Base-by-base conservation (phyloP, 2,797 vertebrate genomes). In the Gila robusta region DNA sequence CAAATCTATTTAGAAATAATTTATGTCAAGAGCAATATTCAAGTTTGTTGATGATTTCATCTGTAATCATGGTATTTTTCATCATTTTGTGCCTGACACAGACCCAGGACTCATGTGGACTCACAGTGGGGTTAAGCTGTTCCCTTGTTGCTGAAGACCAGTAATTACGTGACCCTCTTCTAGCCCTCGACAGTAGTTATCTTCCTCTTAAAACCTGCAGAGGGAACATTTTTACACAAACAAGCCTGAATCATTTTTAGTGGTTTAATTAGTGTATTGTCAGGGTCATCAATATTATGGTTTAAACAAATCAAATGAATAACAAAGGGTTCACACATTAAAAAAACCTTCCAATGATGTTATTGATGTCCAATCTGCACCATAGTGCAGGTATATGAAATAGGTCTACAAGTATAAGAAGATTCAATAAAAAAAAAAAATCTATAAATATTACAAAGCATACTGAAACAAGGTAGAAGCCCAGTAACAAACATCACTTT, bases 111-210 rank as follows among this genome's bases (percentile, higher is more conserved):
- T 64, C 82, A 62, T 32, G 71, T 54, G 35, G 28, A 32, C 28
- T 32, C 28, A 82, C 67, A 49, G 56, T 37, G 62, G 35, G 83
- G 84, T 89, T 83, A 82, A 89, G 82, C 87, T 85, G 59, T 84
- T 86, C 80, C 56, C 64, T 41, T 44, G 39, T 47, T 49, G 39
- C 39, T 76, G 76, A 76, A 66, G 66, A 62, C 64, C 28, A 82
- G 78, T 67, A 84, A 88, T 91, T 85, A 88, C 14, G 23, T 71
- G 41, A 86, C 81, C 76, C 62, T 32, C 26, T 81, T 37, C 10
- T 52, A 35, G 28, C 4, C 12, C 64, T 52, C 41, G 0, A 37
- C 5, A 67, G 41, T 67, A 81, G 87, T 87, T 83, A 81, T 82
- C 64, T 64, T 21, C n/a, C 69, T 79, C 69, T 77, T 39, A 77